Percentiles rank a stretch among this genome's conserved stretches.
phyloP scores from a whole-genome alignment of 2,113 vertebrate genomes.

The Trachemys scripta region DNA sequence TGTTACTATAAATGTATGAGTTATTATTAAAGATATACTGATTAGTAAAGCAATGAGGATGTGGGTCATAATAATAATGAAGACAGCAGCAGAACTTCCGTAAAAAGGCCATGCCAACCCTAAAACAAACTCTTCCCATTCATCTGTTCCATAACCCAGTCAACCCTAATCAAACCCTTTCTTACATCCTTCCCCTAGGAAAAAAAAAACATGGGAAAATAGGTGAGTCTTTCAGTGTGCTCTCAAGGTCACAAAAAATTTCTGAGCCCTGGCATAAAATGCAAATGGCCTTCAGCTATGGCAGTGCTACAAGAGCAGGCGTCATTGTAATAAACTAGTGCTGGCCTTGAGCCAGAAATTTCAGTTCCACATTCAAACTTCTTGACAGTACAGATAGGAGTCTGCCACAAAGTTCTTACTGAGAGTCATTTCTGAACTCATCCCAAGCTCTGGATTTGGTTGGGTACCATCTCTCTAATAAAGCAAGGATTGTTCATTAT shows the following conservation, averaged over 20 bases:
- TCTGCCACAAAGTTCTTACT: neutral
- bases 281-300: neutral
- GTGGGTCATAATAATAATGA: neutral
- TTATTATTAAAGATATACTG: neutral
- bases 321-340: neutral
- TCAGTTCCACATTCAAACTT: neutral
- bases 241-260: neutral
- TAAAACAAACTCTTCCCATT: neutral
- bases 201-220: neutral
- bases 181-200: neutral
- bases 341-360: neutral
- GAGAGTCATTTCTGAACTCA: neutral
- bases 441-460: neutral
- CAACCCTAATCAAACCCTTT: fast-evolving
- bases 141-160: neutral
- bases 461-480: neutral
- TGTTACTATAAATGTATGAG: neutral
- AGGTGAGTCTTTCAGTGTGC: neutral
- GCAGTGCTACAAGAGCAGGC: neutral
- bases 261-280: neutral
- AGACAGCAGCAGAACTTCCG: neutral
- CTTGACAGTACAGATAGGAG: neutral
- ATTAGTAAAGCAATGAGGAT: neutral
- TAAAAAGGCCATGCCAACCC: neutral
- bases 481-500: neutral